Base-by-base conservation (phyloP, 92 coral and sea anemone genomes). In the Bergia puertoricense region DNA sequence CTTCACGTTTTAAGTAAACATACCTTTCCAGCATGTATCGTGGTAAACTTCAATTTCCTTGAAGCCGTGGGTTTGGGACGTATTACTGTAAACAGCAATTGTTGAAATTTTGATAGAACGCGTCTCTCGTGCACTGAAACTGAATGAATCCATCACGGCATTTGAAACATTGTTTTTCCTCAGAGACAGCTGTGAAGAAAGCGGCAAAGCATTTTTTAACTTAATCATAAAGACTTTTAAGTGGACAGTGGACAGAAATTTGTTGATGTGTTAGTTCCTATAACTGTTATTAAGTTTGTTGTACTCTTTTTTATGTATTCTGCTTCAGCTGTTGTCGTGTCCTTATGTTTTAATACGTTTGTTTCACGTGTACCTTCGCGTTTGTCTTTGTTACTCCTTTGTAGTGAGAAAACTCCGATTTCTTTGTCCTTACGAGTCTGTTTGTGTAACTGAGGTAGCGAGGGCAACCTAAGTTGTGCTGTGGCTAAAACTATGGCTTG, bases 21-120 rank as follows among this genome's bases (percentile, higher is more conserved):
- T 39, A 81, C 85, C 85, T 81, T 81, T 81, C 74, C 50, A 38
- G 38, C 85, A 81, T 10, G 50, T 57, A 69, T 62, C 85, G 37
- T 81, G 73, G 48, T 62, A 81, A 38, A 81, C 16, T 42, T 81
- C 75, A 20, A 81, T 81, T 66, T 81, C 85, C 74, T 62, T 81
- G 85, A 36, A 81, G 74, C 85, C 85, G 74, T 81, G 85, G n/a
- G 85, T 57, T 16, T 16, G 41, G 36, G 16, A 14, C 39, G 85
- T 16, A 15, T 38, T 18, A 41, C 85, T 81, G 42, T 81, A 51
- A 22, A 62, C 71, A 16, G 85, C 74, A 16, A 36, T 42, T 16
- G 85, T 81, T 62, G 57, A 42, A 18, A 81, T 81, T 42, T 62
- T 81, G 38, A 59, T 66, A 4, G 85, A 81, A 6, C 40, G 6